Evolutionary conservation across 2,888 invertebrate genomes (phyloP).

Genomic region (Tinea semifulvella): DNA sequence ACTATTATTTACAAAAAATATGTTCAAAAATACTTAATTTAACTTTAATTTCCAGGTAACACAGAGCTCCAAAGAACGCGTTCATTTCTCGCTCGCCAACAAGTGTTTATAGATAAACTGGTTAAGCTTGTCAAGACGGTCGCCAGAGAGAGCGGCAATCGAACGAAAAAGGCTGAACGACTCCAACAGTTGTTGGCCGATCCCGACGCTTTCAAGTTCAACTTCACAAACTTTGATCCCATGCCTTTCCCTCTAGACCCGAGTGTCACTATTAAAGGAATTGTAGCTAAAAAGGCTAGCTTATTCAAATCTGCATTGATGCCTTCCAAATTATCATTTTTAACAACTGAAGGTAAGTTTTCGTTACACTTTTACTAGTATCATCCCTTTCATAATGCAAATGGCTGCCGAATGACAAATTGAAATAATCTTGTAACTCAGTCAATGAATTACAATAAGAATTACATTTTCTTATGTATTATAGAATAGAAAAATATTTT

Average conservation of each 20-base stretch:
- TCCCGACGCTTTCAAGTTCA: slow-evolving; percentile 81
- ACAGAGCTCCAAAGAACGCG: slow-evolving; percentile 77
- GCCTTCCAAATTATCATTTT: slow-evolving; percentile 91
- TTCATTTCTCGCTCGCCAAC: slow-evolving; percentile 83
- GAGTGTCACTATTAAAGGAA: slow-evolving; percentile 85
- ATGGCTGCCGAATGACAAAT: too few relatives aligned
- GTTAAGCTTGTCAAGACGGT: slow-evolving; percentile 89
- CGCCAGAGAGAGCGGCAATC: slow-evolving; percentile 88
- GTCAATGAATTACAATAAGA: too few relatives aligned
- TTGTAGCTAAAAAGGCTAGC: slow-evolving; percentile 88
- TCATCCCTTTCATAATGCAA: too few relatives aligned
- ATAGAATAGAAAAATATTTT: too few relatives aligned
- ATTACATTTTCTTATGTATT: too few relatives aligned
- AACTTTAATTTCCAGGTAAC: slow-evolving; percentile 46
- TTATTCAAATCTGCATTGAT: slow-evolving; percentile 96
- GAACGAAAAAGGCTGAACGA: slow-evolving; percentile 91
- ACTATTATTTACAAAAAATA: neutral
- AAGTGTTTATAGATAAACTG: slow-evolving; percentile 90
- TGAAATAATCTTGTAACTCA: too few relatives aligned
- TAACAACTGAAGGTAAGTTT: slow-evolving; percentile 81
- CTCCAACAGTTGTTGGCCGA: slow-evolving; percentile 86
- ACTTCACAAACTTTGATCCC: slow-evolving; percentile 90
- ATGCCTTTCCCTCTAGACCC: slow-evolving; percentile 96
- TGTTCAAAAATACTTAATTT: neutral
- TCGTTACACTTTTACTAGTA: too few relatives aligned